Evolutionary conservation across 2,113 vertebrate genomes (phyloP).

Genomic region (Oreochromis spilurus): DNA sequence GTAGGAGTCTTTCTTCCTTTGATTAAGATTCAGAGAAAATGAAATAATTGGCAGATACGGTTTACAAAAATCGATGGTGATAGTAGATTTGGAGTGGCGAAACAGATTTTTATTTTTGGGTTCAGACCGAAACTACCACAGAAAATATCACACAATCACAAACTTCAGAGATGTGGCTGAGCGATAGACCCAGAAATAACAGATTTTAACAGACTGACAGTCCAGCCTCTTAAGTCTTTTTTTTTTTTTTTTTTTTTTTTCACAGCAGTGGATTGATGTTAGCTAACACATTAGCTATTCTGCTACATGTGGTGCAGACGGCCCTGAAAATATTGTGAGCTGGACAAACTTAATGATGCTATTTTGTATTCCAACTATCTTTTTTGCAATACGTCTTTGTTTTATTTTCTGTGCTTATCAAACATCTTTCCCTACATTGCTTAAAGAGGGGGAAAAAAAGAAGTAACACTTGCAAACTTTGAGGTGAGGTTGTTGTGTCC

Average conservation of each 20-base stretch:
- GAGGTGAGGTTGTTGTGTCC: rapidly evolving
- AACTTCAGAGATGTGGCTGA: neutral
- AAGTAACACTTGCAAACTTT: rapidly evolving
- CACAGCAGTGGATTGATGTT: neutral
- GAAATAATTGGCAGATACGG: neutral
- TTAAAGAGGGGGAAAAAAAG: rapidly evolving
- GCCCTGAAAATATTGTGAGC: neutral
- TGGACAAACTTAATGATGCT: neutral
- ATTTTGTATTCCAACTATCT: neutral
- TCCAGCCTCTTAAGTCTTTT: neutral
- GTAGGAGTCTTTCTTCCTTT: neutral
- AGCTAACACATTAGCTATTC: neutral
- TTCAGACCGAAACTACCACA: neutral
- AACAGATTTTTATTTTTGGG: neutral
- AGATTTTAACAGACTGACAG: neutral
- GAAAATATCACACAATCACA: neutral
- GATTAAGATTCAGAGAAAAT: neutral
- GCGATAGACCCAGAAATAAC: rapidly evolving
- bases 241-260: neutral
- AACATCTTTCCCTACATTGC: neutral
- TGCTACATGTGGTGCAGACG: neutral
- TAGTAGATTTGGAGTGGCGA: neutral
- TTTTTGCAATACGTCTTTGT: neutral
- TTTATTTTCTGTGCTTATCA: neutral
- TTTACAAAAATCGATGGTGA: neutral